Evolutionary conservation across 1,140 invertebrate species (phyloP), one percentile per base, ranked within the genome.

Genomic region (Mesaphorura yosii): DNA sequence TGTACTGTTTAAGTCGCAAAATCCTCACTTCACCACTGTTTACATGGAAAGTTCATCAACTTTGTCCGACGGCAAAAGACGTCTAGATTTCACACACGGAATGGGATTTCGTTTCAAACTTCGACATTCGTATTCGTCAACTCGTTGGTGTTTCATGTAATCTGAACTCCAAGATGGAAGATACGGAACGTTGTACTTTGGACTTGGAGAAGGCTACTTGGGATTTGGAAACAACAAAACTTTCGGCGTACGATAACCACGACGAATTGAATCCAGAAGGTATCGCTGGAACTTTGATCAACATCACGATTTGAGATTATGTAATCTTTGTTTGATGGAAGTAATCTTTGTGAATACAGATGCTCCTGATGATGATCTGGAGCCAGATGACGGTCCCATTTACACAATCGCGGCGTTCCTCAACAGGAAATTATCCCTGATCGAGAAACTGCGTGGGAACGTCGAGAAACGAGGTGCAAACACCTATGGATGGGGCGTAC

Each of bases 401-500:
- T 39, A 34, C 22, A 37, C 37, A 6, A 42, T 48, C 22, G 37
- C 49, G 14, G n/a, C 37, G 7, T 39, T 47, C 1, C 22, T 53
- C 20, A 42, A 42, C 20, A 42, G n/a, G 10, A 34, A 34, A n/a
- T 10, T 34, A 10, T 34, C n/a, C 10, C 10, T 10, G 31, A 10
- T 34, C n/a, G 31, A 37, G 44, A 52, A 51, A 17, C 40, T 28
- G 20, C 6, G 2, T 5, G 52, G 47, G 1, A 29, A 40, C 19
- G 49, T 31, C 23, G 48, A 51, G 22, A 55, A 51, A n/a, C 20
- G 54, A 29, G 63, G 53, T 27, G 61, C 39, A 53, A 66, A 60
- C 50, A 37, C 52, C 29, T 40, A 51, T 5, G 57, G 64, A 4
- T 89, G 86, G 86, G 73, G 72, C 49, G 68, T 77, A 44, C 66